Base-by-base conservation (phyloP, 2,888 invertebrate genomes). In the Amblyjoppa proteus region DNA sequence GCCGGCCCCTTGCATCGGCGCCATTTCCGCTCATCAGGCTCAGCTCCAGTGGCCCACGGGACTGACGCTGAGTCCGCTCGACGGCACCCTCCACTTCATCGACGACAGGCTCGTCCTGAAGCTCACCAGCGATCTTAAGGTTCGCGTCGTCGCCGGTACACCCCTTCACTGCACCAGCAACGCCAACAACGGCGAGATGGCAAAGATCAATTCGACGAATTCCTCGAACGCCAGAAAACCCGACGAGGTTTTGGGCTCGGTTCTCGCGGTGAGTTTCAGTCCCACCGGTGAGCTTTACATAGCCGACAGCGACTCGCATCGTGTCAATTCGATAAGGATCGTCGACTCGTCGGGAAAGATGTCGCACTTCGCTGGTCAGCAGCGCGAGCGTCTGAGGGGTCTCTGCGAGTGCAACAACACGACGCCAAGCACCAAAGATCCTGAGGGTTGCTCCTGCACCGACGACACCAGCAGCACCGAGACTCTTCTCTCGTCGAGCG, bases 31-130 rank as follows among this genome's bases (percentile, higher is more conserved):
- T 5, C 97, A 97, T 90, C 93, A 97, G 95, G 96, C 99, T 2
- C 98, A 98, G 93, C 95, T 99, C 13, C 98, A 98, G 92, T 99
- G 99, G 99, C 99, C 99, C 1, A 99, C 99, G n/a, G 98, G 98
- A 31, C 95, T 99, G 86, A 97, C 99, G 0, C 95, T 99, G 71
- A 99, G 99, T 92, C 99, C 99, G 0, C 95, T 99, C 25, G 99
- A 99, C 93, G 98, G 98, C 75, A 97, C 98, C 0, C 95, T 99
- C 11, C 98, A 99, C 93, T 98, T 99, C 90, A 98, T 99, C 88
- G 99, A 99, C 93, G 98, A 99, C 92, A 96, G 98, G 90, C 96
- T 99, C 68, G 98, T 99, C 2, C 95, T 99, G 49, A 98, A 98
- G 92, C 95, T 99, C 70, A 99, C 99, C 0, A 97, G 97, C 31